Conservation (phyloP, 2,888 invertebrate species). For the Falcaria lacertinaria region DNA sequence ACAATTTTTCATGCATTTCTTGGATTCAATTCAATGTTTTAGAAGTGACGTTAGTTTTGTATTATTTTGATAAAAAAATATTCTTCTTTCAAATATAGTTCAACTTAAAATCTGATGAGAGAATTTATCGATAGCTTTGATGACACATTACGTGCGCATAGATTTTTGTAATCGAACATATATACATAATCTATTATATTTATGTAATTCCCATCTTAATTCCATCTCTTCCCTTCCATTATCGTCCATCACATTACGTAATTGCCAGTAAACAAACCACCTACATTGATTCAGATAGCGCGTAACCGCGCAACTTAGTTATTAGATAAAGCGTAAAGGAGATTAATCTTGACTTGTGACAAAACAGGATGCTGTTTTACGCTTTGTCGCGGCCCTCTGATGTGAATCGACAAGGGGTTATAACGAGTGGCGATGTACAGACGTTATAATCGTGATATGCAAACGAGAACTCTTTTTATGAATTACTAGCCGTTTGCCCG, state of each 20-base stretch:
- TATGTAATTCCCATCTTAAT: not conserved
- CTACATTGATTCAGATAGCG: conserved; percentile 39
- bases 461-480: no score
- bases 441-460: not conserved
- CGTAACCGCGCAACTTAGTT: conserved; percentile 23
- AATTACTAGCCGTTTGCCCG: no score
- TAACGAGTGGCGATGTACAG: conserved; percentile 12
- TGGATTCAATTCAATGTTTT: no score
- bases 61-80: no score
- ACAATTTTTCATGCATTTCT: no score
- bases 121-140: no score
- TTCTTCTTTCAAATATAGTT: no score
- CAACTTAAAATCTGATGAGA: no score
- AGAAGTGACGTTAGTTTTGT: no score
- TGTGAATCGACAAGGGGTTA: conserved; percentile 18
- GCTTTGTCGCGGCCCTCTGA: conserved; percentile 22
- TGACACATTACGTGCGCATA: no score
- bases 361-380: conserved; percentile 36
- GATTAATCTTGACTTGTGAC: conserved; percentile 33
- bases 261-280: conserved; percentile 17
- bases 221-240: not conserved
- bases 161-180: no score
- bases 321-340: conserved; percentile 5
- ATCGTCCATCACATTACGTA: not conserved
- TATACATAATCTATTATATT: no score